Evolutionary conservation across 2,113 vertebrate species (phyloP), one percentile per base, ranked within the genome.

Genomic region (Muscicapa adusta): DNA sequence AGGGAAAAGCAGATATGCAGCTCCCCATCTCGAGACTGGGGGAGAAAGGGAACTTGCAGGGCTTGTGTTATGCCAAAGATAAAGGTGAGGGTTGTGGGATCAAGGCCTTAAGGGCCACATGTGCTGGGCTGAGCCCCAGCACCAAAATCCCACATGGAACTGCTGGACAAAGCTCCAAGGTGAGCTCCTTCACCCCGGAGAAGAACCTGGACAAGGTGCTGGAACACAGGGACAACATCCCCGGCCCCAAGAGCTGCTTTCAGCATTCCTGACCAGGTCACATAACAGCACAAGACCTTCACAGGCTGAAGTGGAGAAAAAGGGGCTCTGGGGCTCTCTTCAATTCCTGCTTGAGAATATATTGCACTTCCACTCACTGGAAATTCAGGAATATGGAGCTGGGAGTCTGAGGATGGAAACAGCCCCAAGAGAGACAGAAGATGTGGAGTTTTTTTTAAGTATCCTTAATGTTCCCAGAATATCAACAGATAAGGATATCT

Each of bases 281-380:
- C 50, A 28, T 56, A 45, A 34, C 3, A 8, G 28, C 25, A 34
- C 48, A 47, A 56, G 68, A 19, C 29, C 40, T 0, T 9, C 26
- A 31, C n/a, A 31, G 22, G 8, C 31, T 2, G 6, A 17, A 71
- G 45, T 1, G 3, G 10, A 61, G 31, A 10, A 43, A 38, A 57
- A 40, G 12, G 36, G 36, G 34, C 54, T 72, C 72, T 24, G 54
- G 5, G 5, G 50, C 43, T 81, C 8, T 42, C 66, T 13, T 7
- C 36, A 29, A 9, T 63, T 50, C 29, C 24, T 34, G 10, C 28
- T 26, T n/a, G 18, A 48, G 22, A 11, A 45, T 54, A 42, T 6
- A 26, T 0, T 6, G 15, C 26, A 18, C 26, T 48, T 40, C 12
- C 8, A 40, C 19, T 33, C 0, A 0, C 8, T 25, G 45, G 42